phyloP scores from a whole-genome alignment of 2,113 vertebrate species.

The Anhinga anhinga region DNA sequence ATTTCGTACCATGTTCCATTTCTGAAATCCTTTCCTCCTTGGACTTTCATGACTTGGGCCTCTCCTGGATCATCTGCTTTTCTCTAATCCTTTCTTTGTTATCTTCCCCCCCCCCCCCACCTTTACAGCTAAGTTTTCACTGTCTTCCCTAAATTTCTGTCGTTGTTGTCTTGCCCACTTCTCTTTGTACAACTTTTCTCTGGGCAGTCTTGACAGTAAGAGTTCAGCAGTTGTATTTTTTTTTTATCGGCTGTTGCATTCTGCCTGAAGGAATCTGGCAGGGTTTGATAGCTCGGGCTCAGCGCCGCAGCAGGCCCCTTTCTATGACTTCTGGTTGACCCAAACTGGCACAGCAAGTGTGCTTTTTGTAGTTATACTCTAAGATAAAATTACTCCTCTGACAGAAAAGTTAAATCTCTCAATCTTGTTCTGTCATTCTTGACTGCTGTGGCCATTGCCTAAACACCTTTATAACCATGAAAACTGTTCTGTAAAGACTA shows the following conservation, averaged over 20 bases:
- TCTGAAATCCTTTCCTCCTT: neutral
- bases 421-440: neutral
- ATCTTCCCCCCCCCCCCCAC: neutral
- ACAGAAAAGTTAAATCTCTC: neutral
- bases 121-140: neutral
- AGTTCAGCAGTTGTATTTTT: neutral
- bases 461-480: neutral
- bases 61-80: neutral
- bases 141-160: neutral
- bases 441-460: neutral
- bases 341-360: neutral
- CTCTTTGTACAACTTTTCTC: neutral
- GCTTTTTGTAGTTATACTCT: neutral
- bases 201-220: neutral
- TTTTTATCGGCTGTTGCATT: neutral
- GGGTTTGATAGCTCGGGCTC: neutral
- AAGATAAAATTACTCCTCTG: neutral
- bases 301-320: neutral
- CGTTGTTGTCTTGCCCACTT: neutral
- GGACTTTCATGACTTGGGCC: neutral
- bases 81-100: neutral
- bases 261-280: neutral
- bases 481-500: neutral
- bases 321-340: neutral
- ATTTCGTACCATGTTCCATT: neutral